phyloP scores from a whole-genome alignment of 2,888 invertebrate genomes.

The Sesia bembeciformis region DNA sequence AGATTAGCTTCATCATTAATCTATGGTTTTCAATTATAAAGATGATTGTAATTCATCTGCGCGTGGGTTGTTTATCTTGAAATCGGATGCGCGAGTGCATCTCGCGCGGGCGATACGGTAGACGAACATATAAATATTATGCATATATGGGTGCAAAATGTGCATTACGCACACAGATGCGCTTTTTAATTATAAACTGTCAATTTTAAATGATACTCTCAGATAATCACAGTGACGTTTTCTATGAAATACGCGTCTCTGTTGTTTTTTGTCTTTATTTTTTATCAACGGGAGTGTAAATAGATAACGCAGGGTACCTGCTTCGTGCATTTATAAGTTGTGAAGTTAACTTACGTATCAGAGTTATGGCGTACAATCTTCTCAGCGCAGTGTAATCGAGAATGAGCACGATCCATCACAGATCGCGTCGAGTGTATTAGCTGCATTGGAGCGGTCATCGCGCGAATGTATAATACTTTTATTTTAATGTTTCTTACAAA shows the following conservation, averaged over 20 bases:
- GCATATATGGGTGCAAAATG: not conserved
- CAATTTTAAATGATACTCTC: too few species aligned
- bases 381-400: not conserved
- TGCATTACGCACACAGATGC: too few species aligned
- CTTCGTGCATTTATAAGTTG: too few species aligned
- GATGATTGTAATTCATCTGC: slow-evolving; percentile 22
- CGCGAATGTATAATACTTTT: not conserved
- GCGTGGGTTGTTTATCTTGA: slow-evolving; percentile 17
- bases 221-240: too few species aligned
- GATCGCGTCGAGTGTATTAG: slow-evolving; percentile 24
- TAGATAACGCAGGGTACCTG: too few species aligned
- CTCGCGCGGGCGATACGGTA: not conserved
- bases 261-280: too few species aligned
- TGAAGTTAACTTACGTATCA: not conserved
- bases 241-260: too few species aligned
- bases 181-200: too few species aligned
- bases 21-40: slow-evolving; percentile 27
- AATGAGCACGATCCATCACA: slow-evolving; percentile 16
- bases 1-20: not conserved
- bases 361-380: too few species aligned
- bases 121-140: not conserved
- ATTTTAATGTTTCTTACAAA: not conserved
- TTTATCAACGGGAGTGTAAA: too few species aligned
- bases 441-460: slow-evolving; percentile 18
- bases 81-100: slow-evolving; percentile 21